Evolutionary conservation across 2,888 invertebrate species (phyloP).

Genomic region (Drosophila paranaensis): DNA sequence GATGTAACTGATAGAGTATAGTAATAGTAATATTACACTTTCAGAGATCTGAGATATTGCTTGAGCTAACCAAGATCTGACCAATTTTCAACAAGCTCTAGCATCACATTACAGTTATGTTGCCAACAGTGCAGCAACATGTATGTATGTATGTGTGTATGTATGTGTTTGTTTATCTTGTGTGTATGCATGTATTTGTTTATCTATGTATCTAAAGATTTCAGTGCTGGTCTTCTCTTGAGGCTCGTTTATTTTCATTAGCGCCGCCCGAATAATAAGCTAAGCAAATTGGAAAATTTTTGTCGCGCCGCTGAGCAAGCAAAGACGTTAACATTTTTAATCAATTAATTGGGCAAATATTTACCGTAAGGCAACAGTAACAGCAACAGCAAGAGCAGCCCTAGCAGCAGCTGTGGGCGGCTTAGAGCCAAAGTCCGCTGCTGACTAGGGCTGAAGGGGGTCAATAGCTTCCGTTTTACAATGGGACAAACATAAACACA

Average conservation of each 20-base stretch:
- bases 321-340: slow-evolving; percentile 47
- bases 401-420: no score
- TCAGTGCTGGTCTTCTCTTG: neutral
- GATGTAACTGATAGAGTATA: no score
- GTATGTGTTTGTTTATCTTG: neutral
- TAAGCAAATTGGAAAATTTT: slow-evolving; percentile 72
- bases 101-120: no score
- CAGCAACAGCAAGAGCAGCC: neutral
- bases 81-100: no score
- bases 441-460: neutral
- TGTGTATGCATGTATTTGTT: neutral
- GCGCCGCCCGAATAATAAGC: slow-evolving; percentile 57
- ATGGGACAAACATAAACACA: slow-evolving; percentile 7
- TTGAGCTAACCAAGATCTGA: no score
- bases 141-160: neutral
- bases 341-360: slow-evolving; percentile 75
- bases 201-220: neutral
- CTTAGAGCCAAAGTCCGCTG: neutral
- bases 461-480: slow-evolving; percentile 27
- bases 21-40: no score
- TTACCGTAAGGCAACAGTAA: slow-evolving; percentile 24
- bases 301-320: slow-evolving; percentile 29
- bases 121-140: neutral
- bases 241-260: slow-evolving; percentile 59
- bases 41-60: no score